A percentile compares a stretch with the other conserved stretches of the same genome.
phyloP scores from a whole-genome alignment of 1,140 invertebrate genomes.

The Bombus confusus region DNA sequence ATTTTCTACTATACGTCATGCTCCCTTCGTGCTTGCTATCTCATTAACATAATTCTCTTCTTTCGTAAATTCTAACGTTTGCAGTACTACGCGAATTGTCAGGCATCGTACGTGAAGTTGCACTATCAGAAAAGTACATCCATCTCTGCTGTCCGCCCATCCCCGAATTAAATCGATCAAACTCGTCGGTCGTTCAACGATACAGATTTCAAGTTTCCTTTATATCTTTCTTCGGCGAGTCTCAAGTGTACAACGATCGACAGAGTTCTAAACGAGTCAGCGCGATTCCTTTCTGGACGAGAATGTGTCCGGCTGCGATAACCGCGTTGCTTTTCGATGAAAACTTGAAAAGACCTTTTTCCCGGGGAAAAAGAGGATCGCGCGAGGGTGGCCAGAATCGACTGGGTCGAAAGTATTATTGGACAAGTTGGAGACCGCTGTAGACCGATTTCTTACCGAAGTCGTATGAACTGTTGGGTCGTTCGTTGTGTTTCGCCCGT shows the following conservation, averaged over 20 bases:
- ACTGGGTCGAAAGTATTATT: constrained; percentile 58
- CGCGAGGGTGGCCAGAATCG: neutral
- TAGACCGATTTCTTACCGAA: constrained; percentile 46
- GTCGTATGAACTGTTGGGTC: constrained; percentile 28
- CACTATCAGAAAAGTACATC: too few relatives aligned
- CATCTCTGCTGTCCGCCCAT: neutral
- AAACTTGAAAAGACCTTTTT: constrained; percentile 55
- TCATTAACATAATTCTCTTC: too few relatives aligned
- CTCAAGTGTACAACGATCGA: constrained; percentile 29
- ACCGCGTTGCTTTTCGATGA: constrained; percentile 49
- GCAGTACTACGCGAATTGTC: too few relatives aligned
- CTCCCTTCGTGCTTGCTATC: too few relatives aligned
- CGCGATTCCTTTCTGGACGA: constrained; percentile 56
- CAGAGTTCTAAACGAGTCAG: constrained; percentile 56
- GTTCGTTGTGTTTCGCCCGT: constrained; percentile 5
- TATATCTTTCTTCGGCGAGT: neutral
- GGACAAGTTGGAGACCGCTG: constrained; percentile 51
- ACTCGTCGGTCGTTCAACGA: neutral
- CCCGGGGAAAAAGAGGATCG: constrained; percentile 22
- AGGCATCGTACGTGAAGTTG: neutral
- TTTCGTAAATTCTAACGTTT: too few relatives aligned
- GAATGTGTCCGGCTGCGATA: constrained; percentile 49
- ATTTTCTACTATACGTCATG: too few relatives aligned
- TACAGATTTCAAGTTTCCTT: constrained; percentile 7
- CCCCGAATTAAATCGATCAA: neutral